Evolutionary conservation across 2,888 invertebrate species (phyloP).

Genomic region (Troides helena): DNA sequence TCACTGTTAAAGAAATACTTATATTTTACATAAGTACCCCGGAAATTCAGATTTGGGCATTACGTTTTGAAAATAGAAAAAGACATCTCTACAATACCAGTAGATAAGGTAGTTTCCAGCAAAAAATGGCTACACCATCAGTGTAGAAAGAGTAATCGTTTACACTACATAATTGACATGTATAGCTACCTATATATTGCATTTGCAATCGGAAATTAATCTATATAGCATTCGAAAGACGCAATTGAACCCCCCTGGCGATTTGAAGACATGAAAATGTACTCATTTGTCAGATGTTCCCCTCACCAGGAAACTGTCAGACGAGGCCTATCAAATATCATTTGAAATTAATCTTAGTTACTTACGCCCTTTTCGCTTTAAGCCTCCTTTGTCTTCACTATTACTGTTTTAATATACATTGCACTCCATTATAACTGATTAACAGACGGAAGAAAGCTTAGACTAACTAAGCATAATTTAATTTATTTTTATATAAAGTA

Average conservation of each 20-base stretch:
- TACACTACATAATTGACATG: background rate
- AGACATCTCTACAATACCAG: no score
- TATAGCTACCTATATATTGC: background rate
- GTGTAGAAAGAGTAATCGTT: background rate
- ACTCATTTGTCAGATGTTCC: conserved; percentile 71
- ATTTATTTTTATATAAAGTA: no score
- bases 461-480: background rate
- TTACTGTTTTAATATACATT: conserved; percentile 32
- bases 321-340: conserved; percentile 74
- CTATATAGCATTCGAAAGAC: conserved; percentile 58
- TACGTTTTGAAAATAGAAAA: no score
- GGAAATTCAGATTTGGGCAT: no score
- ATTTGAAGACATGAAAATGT: conserved; percentile 60
- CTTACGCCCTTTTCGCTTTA: conserved; percentile 32
- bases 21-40: no score
- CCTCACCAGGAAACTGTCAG: conserved; percentile 54
- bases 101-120: background rate
- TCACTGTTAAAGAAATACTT: no score
- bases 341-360: conserved; percentile 69
- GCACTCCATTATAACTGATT: conserved; percentile 36
- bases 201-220: conserved; percentile 47
- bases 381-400: background rate
- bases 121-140: background rate
- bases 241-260: conserved; percentile 47
- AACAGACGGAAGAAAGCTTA: background rate